Evolutionary conservation across 2,113 vertebrate species (phyloP).

Genomic region (Malurus cyaneus): DNA sequence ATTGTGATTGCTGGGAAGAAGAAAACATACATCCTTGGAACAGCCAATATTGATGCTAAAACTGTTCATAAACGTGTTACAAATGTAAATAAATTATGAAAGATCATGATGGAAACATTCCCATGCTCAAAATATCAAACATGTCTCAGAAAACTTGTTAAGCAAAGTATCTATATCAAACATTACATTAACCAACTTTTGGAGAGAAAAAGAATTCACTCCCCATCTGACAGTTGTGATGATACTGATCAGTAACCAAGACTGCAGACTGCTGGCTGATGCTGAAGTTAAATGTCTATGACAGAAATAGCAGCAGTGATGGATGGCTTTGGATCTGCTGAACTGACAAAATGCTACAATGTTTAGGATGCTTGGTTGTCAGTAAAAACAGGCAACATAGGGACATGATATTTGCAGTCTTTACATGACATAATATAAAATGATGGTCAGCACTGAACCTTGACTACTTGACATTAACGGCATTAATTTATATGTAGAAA

Average conservation of each 20-base stretch:
- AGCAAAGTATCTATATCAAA: neutral
- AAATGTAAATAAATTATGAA: neutral
- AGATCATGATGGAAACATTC: neutral
- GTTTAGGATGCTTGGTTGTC: constrained; percentile 70
- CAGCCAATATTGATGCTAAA: neutral
- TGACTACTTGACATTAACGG: constrained; percentile 62
- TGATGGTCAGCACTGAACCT: constrained; percentile 72
- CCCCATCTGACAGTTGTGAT: constrained; percentile 27
- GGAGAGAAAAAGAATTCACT: neutral
- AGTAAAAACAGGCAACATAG: constrained; percentile 72
- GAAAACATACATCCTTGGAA: neutral
- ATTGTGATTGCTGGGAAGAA: neutral
- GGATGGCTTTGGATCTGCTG: constrained; percentile 66
- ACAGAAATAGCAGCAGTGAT: constrained; percentile 75
- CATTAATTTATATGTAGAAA: constrained; percentile 67
- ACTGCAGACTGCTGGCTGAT: constrained; percentile 62
- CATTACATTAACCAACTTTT: neutral
- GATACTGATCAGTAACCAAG: constrained; percentile 66
- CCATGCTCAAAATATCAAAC: neutral
- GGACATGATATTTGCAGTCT: constrained; percentile 63
- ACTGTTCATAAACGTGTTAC: neutral
- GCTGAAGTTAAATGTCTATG: constrained; percentile 72
- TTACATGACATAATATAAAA: constrained; percentile 68
- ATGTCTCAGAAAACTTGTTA: neutral
- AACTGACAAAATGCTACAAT: constrained; percentile 68